Percentiles rank a stretch among this genome's conserved stretches.
Conservation (phyloP, 2,797 vertebrate species). For the Cossypha niveicapilla region DNA sequence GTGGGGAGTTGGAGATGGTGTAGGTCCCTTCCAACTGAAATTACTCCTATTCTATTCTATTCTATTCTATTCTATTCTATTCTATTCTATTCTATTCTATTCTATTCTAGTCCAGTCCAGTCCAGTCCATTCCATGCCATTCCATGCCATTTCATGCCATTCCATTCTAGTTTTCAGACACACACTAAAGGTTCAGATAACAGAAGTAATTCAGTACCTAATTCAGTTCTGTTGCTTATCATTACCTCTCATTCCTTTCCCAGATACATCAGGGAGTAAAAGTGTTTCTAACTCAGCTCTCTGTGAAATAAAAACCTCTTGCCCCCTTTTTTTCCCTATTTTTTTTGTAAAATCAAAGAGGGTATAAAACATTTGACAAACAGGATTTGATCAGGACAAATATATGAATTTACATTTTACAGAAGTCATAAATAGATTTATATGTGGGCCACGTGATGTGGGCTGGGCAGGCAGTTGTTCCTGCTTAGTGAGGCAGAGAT, state of each 20-base stretch:
- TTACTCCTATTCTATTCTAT: neutral
- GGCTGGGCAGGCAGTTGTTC: conserved; percentile 36
- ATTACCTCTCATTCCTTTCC: neutral
- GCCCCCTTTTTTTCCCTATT: neutral
- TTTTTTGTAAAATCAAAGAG: neutral
- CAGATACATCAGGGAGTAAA: neutral
- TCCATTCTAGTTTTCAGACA: neutral
- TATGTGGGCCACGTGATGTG: neutral
- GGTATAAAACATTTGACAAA: neutral
- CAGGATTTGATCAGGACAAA: neutral
- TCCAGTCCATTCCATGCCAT: neutral
- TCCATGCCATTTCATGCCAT: neutral
- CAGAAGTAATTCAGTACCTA: neutral
- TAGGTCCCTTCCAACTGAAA: neutral
- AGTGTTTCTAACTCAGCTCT: neutral
- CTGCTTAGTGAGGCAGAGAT: conserved; percentile 33
- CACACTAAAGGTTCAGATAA: neutral
- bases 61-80: neutral
- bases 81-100: rapidly evolving
- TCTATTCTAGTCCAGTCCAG: neutral
- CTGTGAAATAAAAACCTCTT: neutral
- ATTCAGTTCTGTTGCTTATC: neutral
- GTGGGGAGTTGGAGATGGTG: neutral
- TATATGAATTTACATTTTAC: neutral
- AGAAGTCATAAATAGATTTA: conserved; percentile 27